Conservation (phyloP, 2,888 invertebrate species). For the Andrena hattorfiana region DNA sequence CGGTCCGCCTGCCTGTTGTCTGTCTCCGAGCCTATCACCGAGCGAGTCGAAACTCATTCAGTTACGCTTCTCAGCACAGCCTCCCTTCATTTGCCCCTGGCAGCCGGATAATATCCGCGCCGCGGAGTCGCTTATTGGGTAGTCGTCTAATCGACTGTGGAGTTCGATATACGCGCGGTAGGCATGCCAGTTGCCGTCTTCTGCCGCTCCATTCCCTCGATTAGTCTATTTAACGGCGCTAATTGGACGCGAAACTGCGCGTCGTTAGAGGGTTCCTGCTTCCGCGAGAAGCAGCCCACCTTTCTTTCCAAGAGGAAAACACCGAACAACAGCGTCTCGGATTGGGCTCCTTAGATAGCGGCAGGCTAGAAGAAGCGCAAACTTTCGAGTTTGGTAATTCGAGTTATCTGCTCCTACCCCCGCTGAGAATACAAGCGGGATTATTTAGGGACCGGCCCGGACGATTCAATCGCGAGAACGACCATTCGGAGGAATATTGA, state of each 20-base stretch:
- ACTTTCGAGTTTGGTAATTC: background rate
- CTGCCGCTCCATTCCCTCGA: conserved; percentile 36
- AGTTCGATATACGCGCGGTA: conserved; percentile 40
- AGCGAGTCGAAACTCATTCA: conserved; percentile 7
- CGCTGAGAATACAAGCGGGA: background rate
- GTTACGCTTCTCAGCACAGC: conserved; percentile 25
- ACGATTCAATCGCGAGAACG: conserved; percentile 4
- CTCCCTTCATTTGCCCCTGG: conserved; percentile 29
- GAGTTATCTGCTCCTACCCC: background rate
- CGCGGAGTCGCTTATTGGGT: conserved; percentile 61
- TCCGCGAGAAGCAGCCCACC: background rate
- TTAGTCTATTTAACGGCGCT: conserved; percentile 55
- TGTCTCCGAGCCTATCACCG: background rate
- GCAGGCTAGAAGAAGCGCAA: background rate
- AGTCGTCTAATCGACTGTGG: conserved; percentile 62
- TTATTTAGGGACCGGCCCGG: background rate
- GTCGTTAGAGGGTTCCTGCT: background rate
- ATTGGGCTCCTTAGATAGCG: background rate
- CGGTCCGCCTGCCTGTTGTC: no score
- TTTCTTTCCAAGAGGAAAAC: background rate
- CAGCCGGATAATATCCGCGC: conserved; percentile 49
- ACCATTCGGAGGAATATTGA: background rate
- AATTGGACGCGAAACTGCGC: conserved; percentile 48
- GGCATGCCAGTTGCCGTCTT: background rate
- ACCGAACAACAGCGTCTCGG: background rate